A percentile compares a stretch with the other conserved stretches of the same genome.
phyloP scores from a whole-genome alignment of 2,888 invertebrate species.

The Erannis defoliaria region DNA sequence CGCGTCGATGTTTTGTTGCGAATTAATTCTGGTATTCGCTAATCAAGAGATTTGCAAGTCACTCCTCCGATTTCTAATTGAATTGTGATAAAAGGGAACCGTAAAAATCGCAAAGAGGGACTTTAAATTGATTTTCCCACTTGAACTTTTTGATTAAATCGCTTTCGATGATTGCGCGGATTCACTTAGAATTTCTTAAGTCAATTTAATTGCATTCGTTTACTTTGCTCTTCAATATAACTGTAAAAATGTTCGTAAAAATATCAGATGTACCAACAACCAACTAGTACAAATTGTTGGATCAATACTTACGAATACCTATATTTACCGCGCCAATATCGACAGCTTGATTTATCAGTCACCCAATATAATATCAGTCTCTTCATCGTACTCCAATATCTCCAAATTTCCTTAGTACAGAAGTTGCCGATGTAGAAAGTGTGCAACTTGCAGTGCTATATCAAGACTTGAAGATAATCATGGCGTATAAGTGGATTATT shows the following conservation, averaged over 20 bases:
- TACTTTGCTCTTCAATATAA: slow-evolving; percentile 8
- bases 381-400: slow-evolving; percentile 26
- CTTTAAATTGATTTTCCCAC: slow-evolving; percentile 25
- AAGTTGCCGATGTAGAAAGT: slow-evolving; percentile 52
- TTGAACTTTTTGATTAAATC: slow-evolving; percentile 30
- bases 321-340: neutral
- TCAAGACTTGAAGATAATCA: slow-evolving; percentile 50
- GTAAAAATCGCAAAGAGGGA: slow-evolving; percentile 48
- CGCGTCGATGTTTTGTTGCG: slow-evolving; percentile 31
- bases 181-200: slow-evolving; percentile 13
- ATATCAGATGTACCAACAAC: neutral
- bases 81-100: slow-evolving; percentile 53
- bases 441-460: slow-evolving; percentile 48
- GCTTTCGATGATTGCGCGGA: slow-evolving; percentile 17
- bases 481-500: slow-evolving; percentile 67
- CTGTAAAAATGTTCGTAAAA: neutral
- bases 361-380: slow-evolving; percentile 9
- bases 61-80: slow-evolving; percentile 31
- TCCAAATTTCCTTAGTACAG: slow-evolving; percentile 39
- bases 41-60: slow-evolving; percentile 32
- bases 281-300: too few species aligned
- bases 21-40: slow-evolving; percentile 26
- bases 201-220: slow-evolving; percentile 14
- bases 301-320: neutral
- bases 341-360: slow-evolving; percentile 26